phyloP scores from a whole-genome alignment of 1,140 invertebrate species.

The Berghia stephanieae region DNA sequence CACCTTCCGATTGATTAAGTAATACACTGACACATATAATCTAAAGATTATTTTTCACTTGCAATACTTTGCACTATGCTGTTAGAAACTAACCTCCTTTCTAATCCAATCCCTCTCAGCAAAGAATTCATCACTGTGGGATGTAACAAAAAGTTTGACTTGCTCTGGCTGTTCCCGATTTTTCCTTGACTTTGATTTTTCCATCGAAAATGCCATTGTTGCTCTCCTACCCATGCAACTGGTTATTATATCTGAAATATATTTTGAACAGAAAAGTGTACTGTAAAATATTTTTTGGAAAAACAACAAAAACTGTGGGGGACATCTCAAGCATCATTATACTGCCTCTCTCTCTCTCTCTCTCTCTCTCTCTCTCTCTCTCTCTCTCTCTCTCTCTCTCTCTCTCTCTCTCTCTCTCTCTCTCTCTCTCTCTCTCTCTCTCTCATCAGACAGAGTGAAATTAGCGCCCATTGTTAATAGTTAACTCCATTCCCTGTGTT shows the following conservation, averaged over 20 bases:
- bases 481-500: not conserved
- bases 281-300: not conserved
- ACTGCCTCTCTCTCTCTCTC: conserved; percentile 26
- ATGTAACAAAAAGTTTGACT: conserved; percentile 64
- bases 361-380: conserved; percentile 9
- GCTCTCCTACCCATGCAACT: not conserved
- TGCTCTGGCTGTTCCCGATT: conserved; percentile 36
- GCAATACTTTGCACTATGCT: not conserved
- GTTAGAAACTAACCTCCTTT: conserved; percentile 55
- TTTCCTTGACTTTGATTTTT: conserved; percentile 24
- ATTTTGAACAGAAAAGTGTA: conserved; percentile 1
- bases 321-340: not conserved
- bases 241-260: not conserved
- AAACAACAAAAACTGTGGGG: not conserved
- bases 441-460: not conserved
- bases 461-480: not conserved
- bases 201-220: conserved; percentile 49
- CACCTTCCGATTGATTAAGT: not conserved
- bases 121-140: conserved; percentile 64
- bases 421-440: conserved; percentile 32
- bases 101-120: conserved; percentile 63
- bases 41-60: not conserved
- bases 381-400: not conserved
- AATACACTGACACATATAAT: not conserved
- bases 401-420: conserved; percentile 25